A percentile compares a stretch with the other conserved stretches of the same genome.
Conservation (phyloP, 2,113 vertebrate species). For the Anolis carolinensis region DNA sequence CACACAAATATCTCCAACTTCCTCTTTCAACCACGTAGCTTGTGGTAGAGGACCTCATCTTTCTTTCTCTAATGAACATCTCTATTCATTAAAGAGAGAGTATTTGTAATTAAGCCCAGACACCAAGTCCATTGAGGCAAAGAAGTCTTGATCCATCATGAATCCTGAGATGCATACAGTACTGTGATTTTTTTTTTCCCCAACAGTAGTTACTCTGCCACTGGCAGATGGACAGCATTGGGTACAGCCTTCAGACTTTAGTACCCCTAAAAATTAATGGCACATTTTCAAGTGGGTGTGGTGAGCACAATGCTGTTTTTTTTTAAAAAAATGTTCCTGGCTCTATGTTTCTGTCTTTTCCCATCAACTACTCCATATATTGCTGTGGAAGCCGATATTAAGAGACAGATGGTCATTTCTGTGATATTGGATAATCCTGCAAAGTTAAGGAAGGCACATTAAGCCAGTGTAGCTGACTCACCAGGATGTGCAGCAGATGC, state of each 20-base stretch:
- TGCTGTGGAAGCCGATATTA: background rate
- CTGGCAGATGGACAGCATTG: background rate
- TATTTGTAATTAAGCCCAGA: too few species aligned
- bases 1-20: too few species aligned
- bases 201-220: too few species aligned
- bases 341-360: background rate
- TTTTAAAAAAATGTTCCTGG: background rate
- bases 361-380: background rate
- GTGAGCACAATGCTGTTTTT: background rate
- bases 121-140: too few species aligned
- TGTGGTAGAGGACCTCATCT: too few species aligned
- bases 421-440: slow-evolving; percentile 4
- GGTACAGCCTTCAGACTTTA: background rate
- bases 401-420: slow-evolving; percentile 9
- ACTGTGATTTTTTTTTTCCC: too few species aligned
- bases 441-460: background rate
- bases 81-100: too few species aligned
- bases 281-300: background rate
- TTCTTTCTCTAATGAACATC: too few species aligned
- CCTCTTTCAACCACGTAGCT: too few species aligned
- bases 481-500: background rate
- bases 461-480: background rate
- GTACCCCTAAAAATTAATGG: background rate
- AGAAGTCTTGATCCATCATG: too few species aligned
- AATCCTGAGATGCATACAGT: too few species aligned